Base-by-base conservation (phyloP, 2,888 invertebrate genomes). In the Arrhopalites spinosus region DNA sequence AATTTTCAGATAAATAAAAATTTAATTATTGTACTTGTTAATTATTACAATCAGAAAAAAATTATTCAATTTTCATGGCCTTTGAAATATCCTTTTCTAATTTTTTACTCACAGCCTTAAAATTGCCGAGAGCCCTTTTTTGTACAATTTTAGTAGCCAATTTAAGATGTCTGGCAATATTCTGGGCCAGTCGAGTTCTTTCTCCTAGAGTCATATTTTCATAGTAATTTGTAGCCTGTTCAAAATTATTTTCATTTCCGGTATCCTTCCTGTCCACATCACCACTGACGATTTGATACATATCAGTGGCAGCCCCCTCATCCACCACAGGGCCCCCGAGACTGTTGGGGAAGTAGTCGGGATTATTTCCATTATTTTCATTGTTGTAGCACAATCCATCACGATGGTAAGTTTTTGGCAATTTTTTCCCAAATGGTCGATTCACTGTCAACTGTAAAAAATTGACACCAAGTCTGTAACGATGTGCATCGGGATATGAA, bases 371-470 rank as follows among this genome's bases (percentile, higher is more conserved):
- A 86, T 96, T 95, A 50, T 88, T 86, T 17, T 91, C 88, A 63
- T 82, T 79, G n/a, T 75, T 76, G 69, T 89, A 88, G 88, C 92
- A 92, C 1, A 91, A 89, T 0, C 97, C 98, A 86, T 98, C 97
- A 56, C 98, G 90, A 86, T 96, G 95, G 84, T 93, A 96, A 86
- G n/a, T n/a, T n/a, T n/a, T 83, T n/a, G 86, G 84, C 29, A 85
- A 83, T 15, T 80, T 81, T 25, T n/a, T n/a, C 53, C 86, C 85
- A 87, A 91, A 45, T 0, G 98, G 98, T 85, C 98, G 97, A 86
- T 98, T 99, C 29, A 98, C 96, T 0, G 98, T 95, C 66, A 99
- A 89, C 86, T 98, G 97, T 79, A 93, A 88, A 86, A 91, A 93
- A 87, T 98, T 98, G 0, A 94, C 89, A 8, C 98, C 98, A 82